phyloP scores from a whole-genome alignment of 2,797 vertebrate genomes.

The Craterocephalus amniculus region DNA sequence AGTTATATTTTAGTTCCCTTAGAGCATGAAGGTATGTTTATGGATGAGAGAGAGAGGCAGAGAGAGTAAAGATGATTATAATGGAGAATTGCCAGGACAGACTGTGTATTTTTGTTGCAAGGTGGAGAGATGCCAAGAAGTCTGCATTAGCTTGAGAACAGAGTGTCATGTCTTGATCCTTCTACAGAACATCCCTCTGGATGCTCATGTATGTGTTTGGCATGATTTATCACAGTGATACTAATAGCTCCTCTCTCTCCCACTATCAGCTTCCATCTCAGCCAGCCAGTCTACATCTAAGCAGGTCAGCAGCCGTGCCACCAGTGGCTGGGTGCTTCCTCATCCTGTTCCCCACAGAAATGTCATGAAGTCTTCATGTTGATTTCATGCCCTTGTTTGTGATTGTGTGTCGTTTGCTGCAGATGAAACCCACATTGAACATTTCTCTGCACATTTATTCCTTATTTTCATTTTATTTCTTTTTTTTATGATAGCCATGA shows the following conservation, averaged over 20 bases:
- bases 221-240: slow-evolving; percentile 30
- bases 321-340: slow-evolving; percentile 14
- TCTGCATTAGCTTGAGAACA: slow-evolving; percentile 49
- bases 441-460: not conserved
- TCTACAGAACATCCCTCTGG: slow-evolving; percentile 5
- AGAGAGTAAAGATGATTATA: slow-evolving; percentile 20
- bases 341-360: slow-evolving; percentile 1
- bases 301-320: slow-evolving; percentile 44
- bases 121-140: slow-evolving; percentile 52
- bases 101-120: slow-evolving; percentile 14
- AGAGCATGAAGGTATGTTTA: slow-evolving; percentile 45
- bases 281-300: slow-evolving; percentile 24
- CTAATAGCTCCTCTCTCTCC: slow-evolving; percentile 19
- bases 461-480: too few species aligned
- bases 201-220: slow-evolving; percentile 38
- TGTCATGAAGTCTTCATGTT: slow-evolving; percentile 13
- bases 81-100: slow-evolving; percentile 39
- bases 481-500: too few species aligned
- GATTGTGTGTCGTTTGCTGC: not conserved
- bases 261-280: slow-evolving; percentile 24
- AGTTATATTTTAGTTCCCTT: slow-evolving; percentile 13
- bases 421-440: not conserved
- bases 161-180: slow-evolving; percentile 36
- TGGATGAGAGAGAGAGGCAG: slow-evolving; percentile 37
- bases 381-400: slow-evolving; percentile 6